These are phyloP conservation scores for Plagiodera versicolora DNA, from an alignment of 2,888 invertebrate species.

Conservation along the genomic window DNA sequence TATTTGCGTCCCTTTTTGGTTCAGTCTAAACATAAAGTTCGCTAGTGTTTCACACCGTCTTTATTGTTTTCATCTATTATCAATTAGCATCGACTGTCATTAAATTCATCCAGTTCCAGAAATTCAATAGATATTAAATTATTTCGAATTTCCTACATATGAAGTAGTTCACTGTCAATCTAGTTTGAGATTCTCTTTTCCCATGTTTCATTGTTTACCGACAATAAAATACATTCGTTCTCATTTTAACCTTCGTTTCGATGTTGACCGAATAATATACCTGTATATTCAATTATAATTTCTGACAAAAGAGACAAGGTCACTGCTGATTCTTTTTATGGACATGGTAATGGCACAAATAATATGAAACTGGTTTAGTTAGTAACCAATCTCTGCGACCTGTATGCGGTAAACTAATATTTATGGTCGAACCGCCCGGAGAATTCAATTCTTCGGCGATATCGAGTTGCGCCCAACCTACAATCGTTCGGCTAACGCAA, in stretches of 20 bases:
- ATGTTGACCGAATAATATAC: slow-evolving; percentile 7
- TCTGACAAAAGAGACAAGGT: slow-evolving; percentile 28
- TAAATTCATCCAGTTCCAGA: too few species aligned
- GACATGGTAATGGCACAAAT: slow-evolving; percentile 27
- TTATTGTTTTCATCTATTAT: too few species aligned
- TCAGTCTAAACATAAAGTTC: too few species aligned
- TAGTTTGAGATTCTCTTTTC: too few species aligned
- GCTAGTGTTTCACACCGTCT: too few species aligned
- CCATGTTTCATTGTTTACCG: too few species aligned
- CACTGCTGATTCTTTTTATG: slow-evolving; percentile 26
- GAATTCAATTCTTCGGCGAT: neutral
- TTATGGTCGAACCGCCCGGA: neutral
- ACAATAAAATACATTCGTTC: too few species aligned
- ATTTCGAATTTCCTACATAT: too few species aligned
- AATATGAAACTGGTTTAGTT: slow-evolving; percentile 29
- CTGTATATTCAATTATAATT: slow-evolving; percentile 4
- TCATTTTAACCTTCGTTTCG: slow-evolving; percentile 3
- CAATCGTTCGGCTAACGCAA: neutral
- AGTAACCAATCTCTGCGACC: neutral
- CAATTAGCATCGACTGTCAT: too few species aligned
- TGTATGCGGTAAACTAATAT: neutral
- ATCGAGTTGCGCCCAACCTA: neutral
- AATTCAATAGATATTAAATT: too few species aligned
- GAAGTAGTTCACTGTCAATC: too few species aligned
- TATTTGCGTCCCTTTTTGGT: too few species aligned